These are phyloP conservation scores for Barbus barbus DNA, from an alignment of 2,113 vertebrate genomes.

Conservation along the genomic window DNA sequence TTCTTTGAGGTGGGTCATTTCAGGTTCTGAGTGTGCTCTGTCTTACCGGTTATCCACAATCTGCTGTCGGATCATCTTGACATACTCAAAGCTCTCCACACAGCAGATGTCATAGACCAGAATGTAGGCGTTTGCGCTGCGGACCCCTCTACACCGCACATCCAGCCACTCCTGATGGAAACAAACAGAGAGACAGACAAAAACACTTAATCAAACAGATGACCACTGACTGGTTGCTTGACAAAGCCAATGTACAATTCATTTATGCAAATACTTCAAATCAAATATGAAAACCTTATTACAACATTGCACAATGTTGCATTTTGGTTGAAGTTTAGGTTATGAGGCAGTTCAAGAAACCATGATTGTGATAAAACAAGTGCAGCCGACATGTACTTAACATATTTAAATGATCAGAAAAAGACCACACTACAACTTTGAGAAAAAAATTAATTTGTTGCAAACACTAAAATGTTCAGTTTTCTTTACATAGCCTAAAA, in stretches of 20 bases:
- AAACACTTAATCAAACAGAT: too few relatives aligned
- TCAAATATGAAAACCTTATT: not conserved
- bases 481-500: too few relatives aligned
- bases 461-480: too few relatives aligned
- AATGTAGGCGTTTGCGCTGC: constrained; percentile 85
- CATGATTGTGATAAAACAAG: too few relatives aligned
- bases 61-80: constrained; percentile 87
- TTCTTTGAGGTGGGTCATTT: not conserved
- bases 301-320: not conserved
- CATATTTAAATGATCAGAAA: too few relatives aligned
- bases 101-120: constrained; percentile 90
- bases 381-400: too few relatives aligned
- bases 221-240: too few relatives aligned
- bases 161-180: constrained; percentile 81
- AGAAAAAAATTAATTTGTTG: too few relatives aligned
- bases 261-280: too few relatives aligned
- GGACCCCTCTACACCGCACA: constrained; percentile 80
- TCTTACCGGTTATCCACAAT: constrained; percentile 81
- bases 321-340: not conserved
- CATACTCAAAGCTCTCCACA: constrained; percentile 88
- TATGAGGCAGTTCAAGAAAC: too few relatives aligned
- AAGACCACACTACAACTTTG: too few relatives aligned
- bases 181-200: constrained; percentile 6
- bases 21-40: not conserved
- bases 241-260: not conserved